These are phyloP conservation scores for Larimichthys crocea DNA, from an alignment of 2,113 vertebrate species.

Conservation along the genomic window DNA sequence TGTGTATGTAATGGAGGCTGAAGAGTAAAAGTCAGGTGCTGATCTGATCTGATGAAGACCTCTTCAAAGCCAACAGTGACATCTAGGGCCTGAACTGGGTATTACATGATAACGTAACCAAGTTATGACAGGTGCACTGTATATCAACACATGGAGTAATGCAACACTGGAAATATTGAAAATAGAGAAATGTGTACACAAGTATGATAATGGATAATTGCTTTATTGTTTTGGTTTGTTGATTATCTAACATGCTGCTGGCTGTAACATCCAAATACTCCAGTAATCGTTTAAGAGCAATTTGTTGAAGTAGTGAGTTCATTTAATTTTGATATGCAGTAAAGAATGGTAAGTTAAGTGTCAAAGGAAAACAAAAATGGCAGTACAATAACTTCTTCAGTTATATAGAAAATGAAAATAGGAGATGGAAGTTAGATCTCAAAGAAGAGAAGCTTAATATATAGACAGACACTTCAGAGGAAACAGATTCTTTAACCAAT, in stretches of 20 bases:
- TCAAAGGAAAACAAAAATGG: neutral
- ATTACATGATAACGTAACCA: neutral
- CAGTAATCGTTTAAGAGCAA: neutral
- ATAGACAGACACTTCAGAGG: neutral
- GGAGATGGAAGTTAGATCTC: neutral
- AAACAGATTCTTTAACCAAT: too few relatives aligned
- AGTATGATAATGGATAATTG: neutral
- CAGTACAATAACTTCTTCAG: neutral
- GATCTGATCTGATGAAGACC: neutral
- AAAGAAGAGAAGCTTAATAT: neutral
- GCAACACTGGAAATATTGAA: neutral
- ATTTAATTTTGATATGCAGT: too few relatives aligned
- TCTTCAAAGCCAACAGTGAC: slow-evolving; percentile 40
- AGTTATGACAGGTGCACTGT: neutral
- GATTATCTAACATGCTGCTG: neutral
- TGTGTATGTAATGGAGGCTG: neutral
- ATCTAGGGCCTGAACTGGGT: slow-evolving; percentile 45
- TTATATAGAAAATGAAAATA: neutral
- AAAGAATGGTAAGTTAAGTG: neutral
- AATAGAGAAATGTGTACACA: neutral
- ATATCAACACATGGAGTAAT: neutral
- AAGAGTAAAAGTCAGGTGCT: neutral
- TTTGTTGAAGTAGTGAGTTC: neutral
- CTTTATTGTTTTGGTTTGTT: neutral
- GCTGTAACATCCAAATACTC: neutral